Conservation (phyloP, 2,888 invertebrate genomes). For the Lapara coniferarum region DNA sequence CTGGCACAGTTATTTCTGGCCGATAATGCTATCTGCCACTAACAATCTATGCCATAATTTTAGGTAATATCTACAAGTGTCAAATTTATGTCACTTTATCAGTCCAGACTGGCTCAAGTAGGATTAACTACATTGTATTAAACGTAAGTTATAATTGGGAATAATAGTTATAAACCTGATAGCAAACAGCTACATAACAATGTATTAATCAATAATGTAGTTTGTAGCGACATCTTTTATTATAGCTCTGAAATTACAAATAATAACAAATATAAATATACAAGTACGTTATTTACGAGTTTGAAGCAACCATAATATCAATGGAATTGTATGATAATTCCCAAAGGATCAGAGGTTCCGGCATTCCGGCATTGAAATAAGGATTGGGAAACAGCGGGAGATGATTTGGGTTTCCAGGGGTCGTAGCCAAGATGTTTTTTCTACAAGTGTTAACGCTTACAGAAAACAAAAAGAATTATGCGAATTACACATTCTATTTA, state of each 20-base stretch:
- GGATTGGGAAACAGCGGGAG: no score
- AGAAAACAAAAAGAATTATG: no score
- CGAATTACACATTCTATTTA: no score
- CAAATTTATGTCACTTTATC: conserved; percentile 34
- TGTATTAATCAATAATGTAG: background rate
- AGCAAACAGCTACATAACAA: background rate
- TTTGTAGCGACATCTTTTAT: conserved; percentile 15
- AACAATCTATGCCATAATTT: background rate
- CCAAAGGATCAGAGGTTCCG: no score
- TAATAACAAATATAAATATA: no score
- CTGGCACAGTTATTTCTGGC: background rate
- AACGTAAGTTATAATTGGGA: conserved; percentile 20
- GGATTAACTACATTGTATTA: conserved; percentile 24
- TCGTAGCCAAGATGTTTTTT: no score
- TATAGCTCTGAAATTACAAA: background rate
- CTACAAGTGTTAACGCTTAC: no score
- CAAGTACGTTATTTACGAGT: no score
- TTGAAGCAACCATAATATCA: no score
- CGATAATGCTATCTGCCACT: conserved; percentile 3
- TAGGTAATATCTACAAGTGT: conserved; percentile 17
- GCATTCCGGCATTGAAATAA: no score
- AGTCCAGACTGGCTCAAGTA: conserved; percentile 27
- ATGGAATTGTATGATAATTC: no score
- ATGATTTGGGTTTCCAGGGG: no score
- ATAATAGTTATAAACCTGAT: conserved; percentile 15